Base-by-base conservation (phyloP, 2,888 invertebrate species). In the Drosophila merina region DNA sequence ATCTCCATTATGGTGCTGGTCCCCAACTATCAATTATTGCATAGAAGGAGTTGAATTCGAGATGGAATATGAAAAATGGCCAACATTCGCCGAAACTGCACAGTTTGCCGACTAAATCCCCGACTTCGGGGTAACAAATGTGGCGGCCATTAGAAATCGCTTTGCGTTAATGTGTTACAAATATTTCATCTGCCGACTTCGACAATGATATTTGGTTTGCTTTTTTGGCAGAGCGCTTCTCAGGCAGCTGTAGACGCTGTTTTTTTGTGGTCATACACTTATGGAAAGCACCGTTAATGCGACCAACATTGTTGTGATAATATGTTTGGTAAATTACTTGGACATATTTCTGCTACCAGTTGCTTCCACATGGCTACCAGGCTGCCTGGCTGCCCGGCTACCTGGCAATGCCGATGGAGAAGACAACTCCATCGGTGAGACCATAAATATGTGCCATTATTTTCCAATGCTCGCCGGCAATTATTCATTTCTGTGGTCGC, bases 151-250 rank as follows among this genome's bases (percentile, higher is more conserved):
- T 84, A 84, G 82, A 81, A 84, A 84, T 68, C 85, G 83, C 69
- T 86, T 86, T 86, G 76, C 85, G 70, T 73, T 84, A 84, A 84
- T 84, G 83, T 82, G 86, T 79, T 86, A 86, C 85, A 84, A 81
- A 84, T 84, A 86, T 84, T 84, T 84, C 86, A 84, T 81, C 47
- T 42, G 40, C 14, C 62, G 62, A 48, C 52, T 44, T n/a, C 20
- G 40, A 20, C 40, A 20, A 42, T 42, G 40, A 42, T 14, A 42
- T 42, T 42, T 14, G 14, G 40, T 51, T 36, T 44, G 44, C 9
- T 38, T 30, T 64, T 42, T 28, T 57, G 45, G 57, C 66, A 20
- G 20, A 20, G 20, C 20, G 20, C 20, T 58, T 57, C 54, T 12
- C 12, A 42, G 14, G 26, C 42, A 54, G 31, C 28, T 28, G 36